Percentiles rank a stretch among this genome's conserved stretches.
phyloP scores from a whole-genome alignment of 2,113 vertebrate genomes.

The Ctenomys sociabilis region DNA sequence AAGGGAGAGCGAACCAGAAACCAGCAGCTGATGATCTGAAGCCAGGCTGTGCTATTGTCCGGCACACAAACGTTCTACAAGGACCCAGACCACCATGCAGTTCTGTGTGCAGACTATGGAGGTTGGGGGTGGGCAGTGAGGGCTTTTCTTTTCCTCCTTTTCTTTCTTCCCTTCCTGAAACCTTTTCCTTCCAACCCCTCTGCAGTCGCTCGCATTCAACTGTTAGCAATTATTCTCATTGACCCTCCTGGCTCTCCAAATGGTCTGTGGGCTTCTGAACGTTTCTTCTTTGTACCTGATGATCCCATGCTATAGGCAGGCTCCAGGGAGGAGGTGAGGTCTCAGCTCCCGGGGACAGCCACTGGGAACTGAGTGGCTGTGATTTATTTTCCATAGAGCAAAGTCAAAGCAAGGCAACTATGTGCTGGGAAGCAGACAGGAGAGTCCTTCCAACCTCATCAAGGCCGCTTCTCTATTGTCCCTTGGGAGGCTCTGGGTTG shows the following conservation, averaged over 20 bases:
- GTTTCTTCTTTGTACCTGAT: conserved; percentile 78
- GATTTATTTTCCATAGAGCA: conserved; percentile 76
- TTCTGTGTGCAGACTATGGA: conserved; percentile 82
- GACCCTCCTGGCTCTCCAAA: conserved; percentile 76
- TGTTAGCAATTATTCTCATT: conserved; percentile 80
- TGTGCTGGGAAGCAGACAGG: conserved; percentile 65
- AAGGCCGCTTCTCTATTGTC: conserved; percentile 70
- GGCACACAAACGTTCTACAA: conserved; percentile 89
- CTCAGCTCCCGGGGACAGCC: conserved; percentile 71
- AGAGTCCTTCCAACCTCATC: conserved; percentile 57
- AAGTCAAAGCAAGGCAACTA: conserved; percentile 76
- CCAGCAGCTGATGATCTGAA: conserved; percentile 92
- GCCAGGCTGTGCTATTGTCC: conserved; percentile 91
- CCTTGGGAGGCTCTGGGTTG: conserved; percentile 12
- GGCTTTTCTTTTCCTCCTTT: conserved; percentile 72
- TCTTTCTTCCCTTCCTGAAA: conserved; percentile 79
- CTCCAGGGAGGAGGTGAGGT: conserved; percentile 75
- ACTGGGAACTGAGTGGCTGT: conserved; percentile 58
- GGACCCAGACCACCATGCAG: conserved; percentile 90
- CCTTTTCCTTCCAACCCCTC: conserved; percentile 81
- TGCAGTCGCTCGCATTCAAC: conserved; percentile 83
- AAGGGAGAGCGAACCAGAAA: conserved; percentile 91
- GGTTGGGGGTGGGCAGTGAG: conserved; percentile 1
- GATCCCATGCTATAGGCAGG: conserved; percentile 63
- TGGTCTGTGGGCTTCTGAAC: conserved; percentile 73